Evolutionary conservation across 2,113 vertebrate species (phyloP), one percentile per base, ranked within the genome.

Genomic region (Chascanopsetta lugubris): DNA sequence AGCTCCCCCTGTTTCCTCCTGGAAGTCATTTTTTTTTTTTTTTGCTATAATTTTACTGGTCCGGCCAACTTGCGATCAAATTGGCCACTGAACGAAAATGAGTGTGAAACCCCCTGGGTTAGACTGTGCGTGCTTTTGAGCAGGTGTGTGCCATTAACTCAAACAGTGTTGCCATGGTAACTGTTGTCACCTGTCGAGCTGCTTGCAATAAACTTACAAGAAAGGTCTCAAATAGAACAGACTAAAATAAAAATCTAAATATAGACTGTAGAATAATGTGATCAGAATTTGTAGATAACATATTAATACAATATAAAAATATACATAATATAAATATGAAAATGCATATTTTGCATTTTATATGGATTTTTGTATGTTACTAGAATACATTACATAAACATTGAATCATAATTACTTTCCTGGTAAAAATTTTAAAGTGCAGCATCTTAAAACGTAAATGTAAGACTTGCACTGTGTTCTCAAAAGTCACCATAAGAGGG

Each of bases 101-200:
- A n/a, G n/a, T n/a, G n/a, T n/a, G n/a, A n/a, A n/a, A n/a, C n/a
- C n/a, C n/a, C n/a, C n/a, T n/a, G n/a, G n/a, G n/a, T n/a, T n/a
- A n/a, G 8, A 67, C 45, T 60, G 20, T 26, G 26, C 17, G 62
- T 54, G 47, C 50, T 58, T 42, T 74, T 2, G 20, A 34, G 18
- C 40, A 51, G 36, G n/a, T 72, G 69, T 78, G 67, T 70, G 27
- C 29, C 47, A 38, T 65, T n/a, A 43, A 43, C 51, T 77, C 42
- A 75, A 70, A 82, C 59, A 60, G 17, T 6, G 88, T 91, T 87
- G 30, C 85, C 85, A 74, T 13, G 80, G 91, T 83, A 91, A 94
- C 20, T 0, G 84, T 88, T 90, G 84, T 86, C 59, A 46, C 20
- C 18, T 48, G 27, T 20, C 21, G 22, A 32, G 40, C 26, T 24